Conservation (phyloP, 1,140 invertebrate species). For the Coenobita brevimanus region DNA sequence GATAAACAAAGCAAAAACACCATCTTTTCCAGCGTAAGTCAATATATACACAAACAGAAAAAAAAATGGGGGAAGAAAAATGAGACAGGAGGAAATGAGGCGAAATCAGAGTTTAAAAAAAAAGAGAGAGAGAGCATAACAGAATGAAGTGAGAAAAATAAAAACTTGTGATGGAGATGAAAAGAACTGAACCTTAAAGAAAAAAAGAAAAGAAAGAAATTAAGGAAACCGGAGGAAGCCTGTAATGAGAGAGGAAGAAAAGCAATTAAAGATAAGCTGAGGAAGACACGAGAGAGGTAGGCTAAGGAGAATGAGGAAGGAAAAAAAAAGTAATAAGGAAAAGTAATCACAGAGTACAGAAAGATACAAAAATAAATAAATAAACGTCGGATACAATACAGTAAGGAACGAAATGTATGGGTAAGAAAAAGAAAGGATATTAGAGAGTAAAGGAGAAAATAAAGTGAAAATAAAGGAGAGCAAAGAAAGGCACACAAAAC, state of each 20-base stretch:
- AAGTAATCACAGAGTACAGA: too few relatives aligned
- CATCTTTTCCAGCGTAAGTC: too few relatives aligned
- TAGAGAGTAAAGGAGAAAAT: too few relatives aligned
- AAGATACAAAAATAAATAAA: too few relatives aligned
- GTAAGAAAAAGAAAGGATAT: too few relatives aligned
- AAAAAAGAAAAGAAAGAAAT: background rate
- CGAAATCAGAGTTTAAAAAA: background rate
- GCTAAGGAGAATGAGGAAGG: background rate
- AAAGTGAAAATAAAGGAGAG: too few relatives aligned
- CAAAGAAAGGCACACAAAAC: too few relatives aligned
- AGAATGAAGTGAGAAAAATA: background rate
- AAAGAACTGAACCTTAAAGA: background rate
- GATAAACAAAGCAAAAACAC: background rate
- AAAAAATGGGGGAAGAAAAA: background rate
- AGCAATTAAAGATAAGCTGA: background rate
- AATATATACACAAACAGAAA: too few relatives aligned
- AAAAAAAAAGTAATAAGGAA: background rate
- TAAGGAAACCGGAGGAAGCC: background rate
- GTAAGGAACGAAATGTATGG: too few relatives aligned
- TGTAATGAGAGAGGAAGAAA: background rate
- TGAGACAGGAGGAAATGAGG: background rate
- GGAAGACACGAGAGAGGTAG: background rate
- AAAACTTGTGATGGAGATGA: background rate
- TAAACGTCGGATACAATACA: too few relatives aligned
- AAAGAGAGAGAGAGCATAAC: background rate